Percentiles rank a stretch among this genome's conserved stretches.
These are phyloP conservation scores for Idris sp. DNA, from an alignment of 1,140 invertebrate genomes.

Conservation along the genomic window DNA sequence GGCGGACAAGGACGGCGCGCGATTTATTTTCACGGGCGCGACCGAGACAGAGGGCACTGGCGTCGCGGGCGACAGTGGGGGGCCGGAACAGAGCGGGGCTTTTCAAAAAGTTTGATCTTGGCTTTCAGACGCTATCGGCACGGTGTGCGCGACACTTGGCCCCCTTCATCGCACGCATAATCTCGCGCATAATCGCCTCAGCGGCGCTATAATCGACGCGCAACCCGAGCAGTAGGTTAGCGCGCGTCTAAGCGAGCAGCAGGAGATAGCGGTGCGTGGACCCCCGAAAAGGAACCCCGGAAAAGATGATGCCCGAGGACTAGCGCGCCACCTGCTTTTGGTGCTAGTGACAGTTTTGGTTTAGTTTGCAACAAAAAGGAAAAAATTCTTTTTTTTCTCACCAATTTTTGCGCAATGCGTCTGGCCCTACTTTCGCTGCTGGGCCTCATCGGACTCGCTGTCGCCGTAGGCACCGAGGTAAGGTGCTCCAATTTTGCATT, in stretches of 20 bases:
- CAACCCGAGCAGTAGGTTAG: conserved; percentile 35
- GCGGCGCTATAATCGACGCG: conserved; percentile 32
- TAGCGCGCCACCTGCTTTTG: not conserved
- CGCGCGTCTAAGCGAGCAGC: conserved; percentile 40
- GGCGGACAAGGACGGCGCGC: conserved; percentile 14
- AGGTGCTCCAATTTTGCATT: too few species aligned
- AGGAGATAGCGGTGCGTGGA: conserved; percentile 5
- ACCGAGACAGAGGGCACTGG: conserved; percentile 14
- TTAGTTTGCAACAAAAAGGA: too few species aligned
- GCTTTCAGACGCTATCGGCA: conserved; percentile 76
- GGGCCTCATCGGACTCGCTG: too few species aligned
- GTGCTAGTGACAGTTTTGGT: too few species aligned
- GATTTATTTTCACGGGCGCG: too few species aligned
- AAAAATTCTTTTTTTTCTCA: too few species aligned
- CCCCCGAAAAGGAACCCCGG: conserved; percentile 5
- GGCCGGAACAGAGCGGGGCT: conserved; percentile 66
- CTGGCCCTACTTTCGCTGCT: too few species aligned
- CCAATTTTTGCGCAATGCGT: too few species aligned
- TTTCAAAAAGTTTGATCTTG: conserved; percentile 78
- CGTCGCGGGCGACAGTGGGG: conserved; percentile 54
- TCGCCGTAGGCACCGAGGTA: too few species aligned
- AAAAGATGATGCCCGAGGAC: conserved; percentile 25
- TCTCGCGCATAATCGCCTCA: conserved; percentile 27
- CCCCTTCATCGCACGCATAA: conserved; percentile 47
- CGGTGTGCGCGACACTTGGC: conserved; percentile 67